Base-by-base conservation (phyloP, 2,888 invertebrate genomes). In the Cheilosia variabilis region DNA sequence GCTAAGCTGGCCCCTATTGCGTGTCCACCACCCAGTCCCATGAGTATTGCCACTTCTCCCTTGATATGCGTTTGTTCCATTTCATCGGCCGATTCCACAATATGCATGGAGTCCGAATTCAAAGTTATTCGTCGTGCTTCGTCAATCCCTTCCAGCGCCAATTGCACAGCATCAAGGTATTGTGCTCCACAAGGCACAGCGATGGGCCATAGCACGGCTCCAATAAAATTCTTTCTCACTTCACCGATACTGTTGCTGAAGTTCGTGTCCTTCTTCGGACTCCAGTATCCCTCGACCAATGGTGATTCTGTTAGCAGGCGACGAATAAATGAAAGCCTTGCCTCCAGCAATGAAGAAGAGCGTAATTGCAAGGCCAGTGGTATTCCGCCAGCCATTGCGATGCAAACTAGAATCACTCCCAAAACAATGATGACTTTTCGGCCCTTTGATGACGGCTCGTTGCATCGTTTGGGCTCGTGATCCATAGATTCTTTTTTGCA, bases 21-120 rank as follows among this genome's bases (percentile, higher is more conserved):
- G 90, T 95, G 95, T 0, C 95, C 95, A 7, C 95, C 95, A 88
- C 95, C 95, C 41, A 95, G 92, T 3, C 92, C 95, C 69, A 95
- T 93, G 53, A 95, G 90, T 86, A 95, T 94, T 0, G 94, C 95
- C 4, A 95, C 93, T 86, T 94, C 93, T 0, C 94, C 94, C 0
- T 93, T 92, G 37, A 93, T 92, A 88, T 95, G 94, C 0, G 95
- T 94, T 83, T 93, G 93, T 88, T 94, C 93, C 89, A 95, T 93
- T 90, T 94, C 95, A 63, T 92, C 91, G 62, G 94, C 94, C 1
- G 93, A 93, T 34, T 93, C 93, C 2, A 94, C 94, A 78, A 94
- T 92, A 71, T 93, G 92, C 90, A 94, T 92, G 6, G 92, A 91
- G 57, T 92, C 92, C 69, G 93, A 93, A 87, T 93, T 93, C 0